Conservation (phyloP, 2,113 vertebrate species). For the Raphicerus campestris region DNA sequence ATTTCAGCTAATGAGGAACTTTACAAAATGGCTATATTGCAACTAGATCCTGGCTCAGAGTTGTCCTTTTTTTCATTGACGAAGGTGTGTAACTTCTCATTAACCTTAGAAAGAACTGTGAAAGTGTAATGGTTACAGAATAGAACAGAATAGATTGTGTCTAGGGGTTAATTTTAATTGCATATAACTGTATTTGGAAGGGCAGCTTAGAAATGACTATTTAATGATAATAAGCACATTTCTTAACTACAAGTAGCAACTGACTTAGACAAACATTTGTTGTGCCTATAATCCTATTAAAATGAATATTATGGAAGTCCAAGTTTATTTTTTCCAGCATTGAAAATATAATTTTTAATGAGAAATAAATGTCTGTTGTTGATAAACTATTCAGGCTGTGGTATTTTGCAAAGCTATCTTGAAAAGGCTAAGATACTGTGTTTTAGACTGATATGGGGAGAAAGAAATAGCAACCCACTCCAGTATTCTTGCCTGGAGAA, state of each 20-base stretch:
- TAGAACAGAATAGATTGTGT: not conserved
- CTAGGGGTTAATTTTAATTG: slow-evolving; percentile 45
- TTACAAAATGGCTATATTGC: not conserved
- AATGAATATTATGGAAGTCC: not conserved
- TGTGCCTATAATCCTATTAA: not conserved
- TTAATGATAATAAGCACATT: not conserved
- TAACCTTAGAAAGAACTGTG: not conserved
- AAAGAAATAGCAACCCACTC: not conserved
- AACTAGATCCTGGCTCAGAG: not conserved
- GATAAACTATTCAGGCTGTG: not conserved
- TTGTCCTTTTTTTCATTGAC: not conserved
- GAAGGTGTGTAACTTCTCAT: not conserved
- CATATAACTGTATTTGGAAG: not conserved
- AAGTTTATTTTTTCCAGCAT: not conserved
- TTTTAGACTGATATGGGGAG: not conserved
- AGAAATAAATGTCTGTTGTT: not conserved
- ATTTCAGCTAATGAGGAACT: not conserved
- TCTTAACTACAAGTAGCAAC: not conserved
- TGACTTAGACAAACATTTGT: not conserved
- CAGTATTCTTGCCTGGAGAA: not conserved
- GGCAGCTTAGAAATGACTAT: not conserved
- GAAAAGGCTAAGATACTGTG: not conserved
- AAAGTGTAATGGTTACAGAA: not conserved
- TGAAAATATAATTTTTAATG: not conserved
- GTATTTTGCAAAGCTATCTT: not conserved